Evolutionary conservation across 2,888 invertebrate genomes (phyloP).

Genomic region (Colostygia pectinataria): DNA sequence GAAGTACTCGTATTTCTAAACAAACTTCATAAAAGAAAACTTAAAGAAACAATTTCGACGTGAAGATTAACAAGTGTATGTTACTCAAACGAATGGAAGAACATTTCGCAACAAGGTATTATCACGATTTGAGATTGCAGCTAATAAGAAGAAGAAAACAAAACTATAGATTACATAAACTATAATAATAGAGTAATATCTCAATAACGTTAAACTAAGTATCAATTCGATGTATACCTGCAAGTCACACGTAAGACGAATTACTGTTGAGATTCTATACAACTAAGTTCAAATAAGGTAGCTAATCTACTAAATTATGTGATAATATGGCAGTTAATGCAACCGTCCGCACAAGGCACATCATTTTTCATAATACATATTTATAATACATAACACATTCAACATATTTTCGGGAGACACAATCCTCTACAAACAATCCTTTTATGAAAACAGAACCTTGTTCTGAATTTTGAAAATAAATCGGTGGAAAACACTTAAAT

Average conservation of each 20-base stretch:
- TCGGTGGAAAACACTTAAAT: slow-evolving; percentile 70
- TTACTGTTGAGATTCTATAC: slow-evolving; percentile 67
- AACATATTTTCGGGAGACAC: slow-evolving; percentile 57
- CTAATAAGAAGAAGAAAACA: slow-evolving; percentile 52
- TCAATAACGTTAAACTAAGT: slow-evolving; percentile 61
- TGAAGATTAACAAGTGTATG: slow-evolving; percentile 76
- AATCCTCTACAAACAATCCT: slow-evolving; percentile 54
- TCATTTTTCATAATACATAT: slow-evolving; percentile 45
- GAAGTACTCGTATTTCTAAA: slow-evolving; percentile 53
- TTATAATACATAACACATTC: slow-evolving; percentile 29
- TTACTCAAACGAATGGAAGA: slow-evolving; percentile 55
- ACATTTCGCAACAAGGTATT: slow-evolving; percentile 47
- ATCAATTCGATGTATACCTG: slow-evolving; percentile 75
- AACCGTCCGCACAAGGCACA: slow-evolving; percentile 77
- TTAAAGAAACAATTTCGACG: slow-evolving; percentile 56
- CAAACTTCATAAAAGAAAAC: slow-evolving; percentile 54
- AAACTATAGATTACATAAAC: slow-evolving; percentile 56
- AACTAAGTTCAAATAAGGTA: slow-evolving; percentile 69
- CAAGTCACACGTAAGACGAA: slow-evolving; percentile 70
- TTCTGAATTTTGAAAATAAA: slow-evolving; percentile 70
- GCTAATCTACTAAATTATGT: slow-evolving; percentile 71
- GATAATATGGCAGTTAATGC: slow-evolving; percentile 82
- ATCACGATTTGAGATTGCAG: slow-evolving; percentile 32
- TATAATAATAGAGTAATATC: slow-evolving; percentile 43
- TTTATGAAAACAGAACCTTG: slow-evolving; percentile 64